Percentiles rank a stretch among this genome's conserved stretches.
Evolutionary conservation across 2,113 vertebrate species (phyloP).

Genomic region (Dicentrarchus labrax): DNA sequence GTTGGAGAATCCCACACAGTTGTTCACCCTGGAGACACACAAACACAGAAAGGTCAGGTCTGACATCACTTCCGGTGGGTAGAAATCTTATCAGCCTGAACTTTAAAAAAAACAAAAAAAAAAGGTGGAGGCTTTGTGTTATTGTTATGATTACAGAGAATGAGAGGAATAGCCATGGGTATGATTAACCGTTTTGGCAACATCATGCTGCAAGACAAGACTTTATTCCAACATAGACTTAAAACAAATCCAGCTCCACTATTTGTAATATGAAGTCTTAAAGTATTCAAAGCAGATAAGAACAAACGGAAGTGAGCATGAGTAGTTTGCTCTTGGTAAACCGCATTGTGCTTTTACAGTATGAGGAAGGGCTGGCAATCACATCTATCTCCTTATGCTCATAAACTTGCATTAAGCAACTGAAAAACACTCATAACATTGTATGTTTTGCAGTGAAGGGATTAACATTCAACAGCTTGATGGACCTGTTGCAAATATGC

Average conservation of each 20-base stretch:
- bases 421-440: neutral
- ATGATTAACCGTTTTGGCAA: neutral
- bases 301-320: neutral
- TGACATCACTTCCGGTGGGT: neutral
- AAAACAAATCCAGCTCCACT: neutral
- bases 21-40: constrained; percentile 82
- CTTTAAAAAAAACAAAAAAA: neutral
- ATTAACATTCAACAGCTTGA: neutral
- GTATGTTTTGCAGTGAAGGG: neutral
- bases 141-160: neutral
- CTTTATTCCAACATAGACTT: too few relatives aligned
- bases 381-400: neutral
- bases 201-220: neutral
- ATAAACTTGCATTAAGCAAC: neutral
- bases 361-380: neutral
- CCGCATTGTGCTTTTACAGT: neutral
- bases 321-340: neutral
- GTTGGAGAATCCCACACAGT: constrained; percentile 86
- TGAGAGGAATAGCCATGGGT: neutral
- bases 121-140: neutral
- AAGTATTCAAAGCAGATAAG: neutral
- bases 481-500: neutral
- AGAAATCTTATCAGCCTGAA: constrained; percentile 1
- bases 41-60: constrained; percentile 22
- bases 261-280: neutral